A percentile compares a stretch with the other conserved stretches of the same genome.
Conservation (phyloP, 2,888 invertebrate species). For the Yponomeuta sedellus region DNA sequence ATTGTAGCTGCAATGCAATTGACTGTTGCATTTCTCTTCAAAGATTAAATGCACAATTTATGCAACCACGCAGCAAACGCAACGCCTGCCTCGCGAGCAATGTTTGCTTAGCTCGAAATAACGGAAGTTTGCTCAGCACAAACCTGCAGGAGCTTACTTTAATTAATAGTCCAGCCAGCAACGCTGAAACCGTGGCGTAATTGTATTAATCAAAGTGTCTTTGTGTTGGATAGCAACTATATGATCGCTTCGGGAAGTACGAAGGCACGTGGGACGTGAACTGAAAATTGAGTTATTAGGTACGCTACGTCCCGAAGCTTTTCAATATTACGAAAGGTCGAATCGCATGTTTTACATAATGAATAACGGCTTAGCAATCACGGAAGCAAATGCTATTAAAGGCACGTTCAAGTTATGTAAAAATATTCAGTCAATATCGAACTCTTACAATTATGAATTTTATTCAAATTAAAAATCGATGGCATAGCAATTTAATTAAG, state of each 20-base stretch:
- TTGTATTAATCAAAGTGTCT: constrained; percentile 6
- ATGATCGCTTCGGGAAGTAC: not conserved
- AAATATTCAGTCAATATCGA: not conserved
- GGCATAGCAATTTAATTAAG: not conserved
- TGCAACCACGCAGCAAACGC: not conserved
- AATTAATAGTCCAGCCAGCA: constrained; percentile 8
- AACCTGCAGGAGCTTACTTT: constrained; percentile 15
- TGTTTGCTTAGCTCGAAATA: not conserved
- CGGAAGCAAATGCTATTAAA: not conserved
- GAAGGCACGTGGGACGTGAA: not conserved
- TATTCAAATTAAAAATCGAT: not conserved
- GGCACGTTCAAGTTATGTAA: not conserved
- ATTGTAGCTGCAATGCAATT: not conserved
- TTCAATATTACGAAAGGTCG: not conserved
- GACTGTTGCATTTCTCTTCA: not conserved
- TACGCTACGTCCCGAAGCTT: not conserved
- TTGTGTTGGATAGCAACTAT: not conserved
- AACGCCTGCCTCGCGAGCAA: constrained; percentile 7
- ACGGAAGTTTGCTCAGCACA: constrained; percentile 7
- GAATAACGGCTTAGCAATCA: not conserved
- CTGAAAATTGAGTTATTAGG: not conserved
- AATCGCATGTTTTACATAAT: not conserved
- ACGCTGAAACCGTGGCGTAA: not conserved
- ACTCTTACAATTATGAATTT: not conserved
- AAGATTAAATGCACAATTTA: not conserved